Evolutionary conservation across 1,140 invertebrate genomes (phyloP), one percentile per base, ranked within the genome.

Genomic region (Aphis craccivora): DNA sequence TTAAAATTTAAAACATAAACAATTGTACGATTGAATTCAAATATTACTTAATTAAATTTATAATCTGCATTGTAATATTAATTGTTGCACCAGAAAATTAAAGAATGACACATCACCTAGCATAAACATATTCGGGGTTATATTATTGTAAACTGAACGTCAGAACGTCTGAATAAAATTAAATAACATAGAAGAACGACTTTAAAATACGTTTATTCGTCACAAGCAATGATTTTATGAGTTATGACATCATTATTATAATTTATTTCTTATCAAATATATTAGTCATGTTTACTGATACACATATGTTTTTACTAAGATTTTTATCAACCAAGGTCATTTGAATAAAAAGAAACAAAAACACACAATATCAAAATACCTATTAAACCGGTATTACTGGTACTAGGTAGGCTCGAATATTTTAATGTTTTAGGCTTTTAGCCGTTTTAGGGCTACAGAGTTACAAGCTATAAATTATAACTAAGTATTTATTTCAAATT

Each of bases 241-340:
- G 48, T 20, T 91, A 91, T 91, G 55, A 91, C 90, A 91, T 91
- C 90, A 91, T 76, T 76, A 76, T 91, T 76, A 35, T 5, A 55
- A 37, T 40, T n/a, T 89, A 37, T 53, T 89, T 40, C 88, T 89
- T 89, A 89, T 89, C 88, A 89, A 37, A 14, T 18, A 55, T 30
- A 55, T 53, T 89, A 37, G 87, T 89, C 87, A 89, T 89, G 87
- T 89, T 89, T 89, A 89, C 88, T 89, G 20, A 55, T 25, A 25
- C 35, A 51, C 88, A 53, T 89, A 89, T 89, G 88, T 55, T 89
- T 51, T 88, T 53, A 37, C 20, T 53, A n/a, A 25, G 30, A 88
- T 89, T 89, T 89, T 89, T 55, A 89, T 89, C 88, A 89, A 11
- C 11, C 86, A 87, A 87, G 86, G 86, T 89, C 20, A 55, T 89